Percentiles rank a stretch among this genome's conserved stretches.
Evolutionary conservation across 37 sponge, comb jelly and placozoan genomes (phyloP).

Genomic region (Haliclona indistincta): DNA sequence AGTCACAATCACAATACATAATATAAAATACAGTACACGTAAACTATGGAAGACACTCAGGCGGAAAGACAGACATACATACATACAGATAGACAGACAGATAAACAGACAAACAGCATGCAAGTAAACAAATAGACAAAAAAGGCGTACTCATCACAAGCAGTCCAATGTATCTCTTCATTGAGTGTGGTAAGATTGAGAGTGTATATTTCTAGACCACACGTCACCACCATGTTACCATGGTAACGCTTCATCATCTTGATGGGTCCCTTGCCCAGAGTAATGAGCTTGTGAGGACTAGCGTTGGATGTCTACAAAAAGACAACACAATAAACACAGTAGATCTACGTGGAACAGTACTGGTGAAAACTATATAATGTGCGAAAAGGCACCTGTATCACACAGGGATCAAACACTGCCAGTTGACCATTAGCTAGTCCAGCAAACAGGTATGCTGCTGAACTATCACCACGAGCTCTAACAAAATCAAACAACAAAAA

Average conservation of each 20-base stretch:
- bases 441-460: constrained; percentile 43
- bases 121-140: neutral
- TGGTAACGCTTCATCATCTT: constrained; percentile 33
- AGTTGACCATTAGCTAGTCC: constrained; percentile 65
- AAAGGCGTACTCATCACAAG: constrained; percentile 17
- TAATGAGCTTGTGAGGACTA: constrained; percentile 1
- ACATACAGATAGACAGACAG: too few species aligned
- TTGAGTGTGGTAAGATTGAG: constrained; percentile 6
- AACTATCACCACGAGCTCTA: neutral
- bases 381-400: constrained; percentile 20
- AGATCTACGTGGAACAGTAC: too few species aligned
- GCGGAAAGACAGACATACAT: too few species aligned
- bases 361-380: neutral
- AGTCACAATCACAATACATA: neutral
- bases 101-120: too few species aligned
- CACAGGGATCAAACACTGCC: constrained; percentile 29
- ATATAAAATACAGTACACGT: neutral
- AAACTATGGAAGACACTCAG: neutral
- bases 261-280: constrained; percentile 35
- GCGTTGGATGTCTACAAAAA: constrained; percentile 7
- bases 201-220: constrained; percentile 45
- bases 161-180: constrained; percentile 23
- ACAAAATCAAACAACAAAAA: neutral
- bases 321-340: neutral
- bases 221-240: constrained; percentile 14